A percentile compares a stretch with the other conserved stretches of the same genome.
These are phyloP conservation scores for Phyto melanocephala DNA, from an alignment of 2,888 invertebrate genomes.

Conservation along the genomic window DNA sequence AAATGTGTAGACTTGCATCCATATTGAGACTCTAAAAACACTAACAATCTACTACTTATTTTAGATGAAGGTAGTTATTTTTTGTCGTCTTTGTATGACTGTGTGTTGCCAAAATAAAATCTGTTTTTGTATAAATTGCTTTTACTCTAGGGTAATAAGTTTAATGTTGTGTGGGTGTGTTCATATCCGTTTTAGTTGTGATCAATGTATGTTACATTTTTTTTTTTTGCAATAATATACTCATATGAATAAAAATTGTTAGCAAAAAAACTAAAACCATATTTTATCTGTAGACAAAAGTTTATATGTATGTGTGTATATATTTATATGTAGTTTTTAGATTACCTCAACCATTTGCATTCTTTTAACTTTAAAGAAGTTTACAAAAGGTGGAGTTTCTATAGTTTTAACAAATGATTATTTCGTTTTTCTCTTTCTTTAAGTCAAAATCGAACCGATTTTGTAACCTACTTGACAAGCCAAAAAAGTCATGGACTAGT, in stretches of 20 bases:
- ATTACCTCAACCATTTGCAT: conserved; percentile 42
- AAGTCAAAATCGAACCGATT: too few species aligned
- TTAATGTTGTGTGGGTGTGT: conserved; percentile 14
- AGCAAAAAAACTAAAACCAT: conserved; percentile 35
- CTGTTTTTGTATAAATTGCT: conserved; percentile 58
- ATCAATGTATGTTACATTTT: not conserved
- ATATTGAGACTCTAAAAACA: not conserved
- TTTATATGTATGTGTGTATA: too few species aligned
- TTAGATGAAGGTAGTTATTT: not conserved
- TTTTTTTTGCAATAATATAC: not conserved
- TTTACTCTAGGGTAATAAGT: conserved; percentile 52
- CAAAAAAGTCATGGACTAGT: too few species aligned
- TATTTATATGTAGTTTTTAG: not conserved
- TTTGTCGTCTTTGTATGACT: not conserved
- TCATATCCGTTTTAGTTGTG: conserved; percentile 3
- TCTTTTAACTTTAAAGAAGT: too few species aligned
- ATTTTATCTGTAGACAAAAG: conserved; percentile 53
- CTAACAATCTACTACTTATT: not conserved
- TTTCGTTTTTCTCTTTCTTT: too few species aligned
- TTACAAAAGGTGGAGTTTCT: too few species aligned
- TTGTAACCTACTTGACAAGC: too few species aligned
- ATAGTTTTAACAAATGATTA: too few species aligned
- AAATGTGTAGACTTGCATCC: not conserved
- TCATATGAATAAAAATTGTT: conserved; percentile 1
- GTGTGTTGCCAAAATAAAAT: conserved; percentile 44